Base-by-base conservation (phyloP, 2,888 invertebrate species). In the Rotaria socialis region DNA sequence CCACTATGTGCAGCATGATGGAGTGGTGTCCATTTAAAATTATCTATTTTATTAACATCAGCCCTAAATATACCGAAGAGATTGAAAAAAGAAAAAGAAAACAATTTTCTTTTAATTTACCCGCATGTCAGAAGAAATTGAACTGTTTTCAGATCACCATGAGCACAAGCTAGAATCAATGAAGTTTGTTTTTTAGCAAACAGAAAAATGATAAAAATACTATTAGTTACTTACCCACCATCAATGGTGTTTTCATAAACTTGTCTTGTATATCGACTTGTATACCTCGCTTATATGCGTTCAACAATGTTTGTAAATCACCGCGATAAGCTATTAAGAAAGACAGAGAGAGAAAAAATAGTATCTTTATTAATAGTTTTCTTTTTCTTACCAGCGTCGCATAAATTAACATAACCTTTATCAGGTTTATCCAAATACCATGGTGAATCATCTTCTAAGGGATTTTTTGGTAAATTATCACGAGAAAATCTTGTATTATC, bases 211-310 rank as follows among this genome's bases (percentile, higher is more conserved):
- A 24, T 80, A 1, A 2, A 10, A 47, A 47, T 0, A 47, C 8
- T 11, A 11, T 3, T 0, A 67, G 6, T 14, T 8, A 47, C 80
- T 80, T 80, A 80, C 80, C 80, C 47, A 80, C 80, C 91, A 91
- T 91, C 24, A 91, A 89, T 2, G 91, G 91, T 24, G 91, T 91
- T 88, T 91, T 91, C 89, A 89, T 91, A 88, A 89, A 91, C 88
- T 90, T 90, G 88, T 91, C 91, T 43, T 90, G 88, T 0, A 89
- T 90, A 87, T 91, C 90, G 0, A 90, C 90, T 27, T 89, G 88
- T 4, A 89, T 88, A 3, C 90, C 91, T 55, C 88, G 88, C 27
- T 88, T 87, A 60, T 91, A 89, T 0, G 91, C 91, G 87, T 88
- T 89, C 87, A 89, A 89, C 85, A 91, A 85, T 19, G 91, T 90